Base-by-base conservation (phyloP, 2,797 vertebrate species). In the Myotis vivesi region DNA sequence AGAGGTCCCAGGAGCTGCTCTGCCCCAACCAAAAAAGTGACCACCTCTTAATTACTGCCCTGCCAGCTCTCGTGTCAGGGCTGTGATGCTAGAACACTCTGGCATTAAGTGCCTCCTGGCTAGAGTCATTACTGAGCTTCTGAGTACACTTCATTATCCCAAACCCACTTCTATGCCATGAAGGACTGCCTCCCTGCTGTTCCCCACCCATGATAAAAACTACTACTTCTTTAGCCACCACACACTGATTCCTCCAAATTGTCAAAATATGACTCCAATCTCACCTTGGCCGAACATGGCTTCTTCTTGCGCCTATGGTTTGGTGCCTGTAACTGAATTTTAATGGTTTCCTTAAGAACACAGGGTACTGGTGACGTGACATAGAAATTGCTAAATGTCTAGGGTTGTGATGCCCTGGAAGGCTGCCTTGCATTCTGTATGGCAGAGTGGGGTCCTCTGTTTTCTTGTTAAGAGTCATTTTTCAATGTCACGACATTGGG, bases 271-370 rank as follows among this genome's bases (percentile, higher is more conserved):
- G 38, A 49, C 55, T 51, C 28, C 20, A 53, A 62, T 17, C 23
- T 86, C 82, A 76, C 53, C 51, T 25, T 22, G 19, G 64, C 57
- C 28, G 33, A 53, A 15, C 2, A 62, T 25, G 44, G 28, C 8
- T 38, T 73, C 68, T 38, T 69, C 28, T 64, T 55, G 62, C 6
- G 6, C 66, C 53, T 22, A 72, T 15, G 49, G 38, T 66, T 44
- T 94, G 71, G 75, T n/a, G 53, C 49, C 76, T 44, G 3, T 17
- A 16, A 28, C 8, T 72, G 53, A 73, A 88, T 49, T 75, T 77
- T 53, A 59, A 55, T 5, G 38, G 72, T 44, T 41, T 94, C 46
- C 87, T 93, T 46, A 83, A 57, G 62, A 80, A 69, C 55, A 19
- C 9, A 2, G 64, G n/a, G 72, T 30, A 23, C 44, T 77, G 38